Evolutionary conservation across 2,113 vertebrate genomes (phyloP).

Genomic region (Leiothrix lutea): DNA sequence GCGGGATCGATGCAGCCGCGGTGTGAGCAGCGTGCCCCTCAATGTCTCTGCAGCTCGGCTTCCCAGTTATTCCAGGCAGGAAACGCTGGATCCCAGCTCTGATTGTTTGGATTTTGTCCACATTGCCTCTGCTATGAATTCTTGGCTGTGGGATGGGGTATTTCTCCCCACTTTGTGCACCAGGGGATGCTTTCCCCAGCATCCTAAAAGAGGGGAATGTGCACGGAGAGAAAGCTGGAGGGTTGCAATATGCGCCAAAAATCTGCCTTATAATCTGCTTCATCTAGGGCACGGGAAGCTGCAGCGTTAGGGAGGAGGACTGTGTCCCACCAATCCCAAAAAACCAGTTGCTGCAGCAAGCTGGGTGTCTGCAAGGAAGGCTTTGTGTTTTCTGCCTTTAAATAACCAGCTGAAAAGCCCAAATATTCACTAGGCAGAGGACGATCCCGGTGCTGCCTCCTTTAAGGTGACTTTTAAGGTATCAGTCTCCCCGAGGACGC

Average conservation of each 20-base stretch:
- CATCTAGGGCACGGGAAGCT: rapidly evolving
- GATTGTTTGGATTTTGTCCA: too few relatives aligned
- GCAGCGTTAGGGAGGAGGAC: not conserved
- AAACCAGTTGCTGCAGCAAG: not conserved
- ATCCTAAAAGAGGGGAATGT: too few relatives aligned
- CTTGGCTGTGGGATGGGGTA: too few relatives aligned
- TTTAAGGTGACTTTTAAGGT: not conserved
- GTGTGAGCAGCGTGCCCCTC: not conserved
- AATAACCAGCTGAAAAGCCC: not conserved
- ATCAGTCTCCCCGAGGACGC: not conserved
- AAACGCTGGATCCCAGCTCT: too few relatives aligned
- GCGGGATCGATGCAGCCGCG: not conserved
- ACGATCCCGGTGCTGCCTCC: not conserved
- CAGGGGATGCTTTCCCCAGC: too few relatives aligned
- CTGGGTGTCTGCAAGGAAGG: not conserved
- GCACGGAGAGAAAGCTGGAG: too few relatives aligned
- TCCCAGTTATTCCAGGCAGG: not conserved
- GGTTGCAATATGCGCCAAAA: too few relatives aligned
- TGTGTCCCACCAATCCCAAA: not conserved
- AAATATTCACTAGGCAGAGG: not conserved
- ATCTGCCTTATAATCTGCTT: too few relatives aligned
- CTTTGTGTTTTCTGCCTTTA: not conserved
- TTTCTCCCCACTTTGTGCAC: too few relatives aligned
- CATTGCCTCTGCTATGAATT: too few relatives aligned
- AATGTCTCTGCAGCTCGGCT: not conserved